phyloP scores from a whole-genome alignment of 2,888 invertebrate genomes.

The Tuta absoluta region DNA sequence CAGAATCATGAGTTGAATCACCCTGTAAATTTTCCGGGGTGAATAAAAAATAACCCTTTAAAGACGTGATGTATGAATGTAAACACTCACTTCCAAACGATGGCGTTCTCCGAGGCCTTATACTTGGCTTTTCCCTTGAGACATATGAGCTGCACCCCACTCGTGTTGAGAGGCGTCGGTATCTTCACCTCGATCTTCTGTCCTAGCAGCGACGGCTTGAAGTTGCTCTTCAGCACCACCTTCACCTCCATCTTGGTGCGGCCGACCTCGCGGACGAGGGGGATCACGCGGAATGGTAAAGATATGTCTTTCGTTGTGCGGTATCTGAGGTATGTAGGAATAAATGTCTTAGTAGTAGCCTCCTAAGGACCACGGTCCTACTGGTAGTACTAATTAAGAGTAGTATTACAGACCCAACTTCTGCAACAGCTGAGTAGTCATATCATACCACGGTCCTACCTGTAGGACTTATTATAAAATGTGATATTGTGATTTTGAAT shows the following conservation, averaged over 20 bases:
- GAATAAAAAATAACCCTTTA: too few relatives aligned
- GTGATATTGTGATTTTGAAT: too few relatives aligned
- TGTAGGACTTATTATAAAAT: too few relatives aligned
- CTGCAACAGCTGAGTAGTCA: too few relatives aligned
- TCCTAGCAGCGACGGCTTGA: constrained; percentile 97
- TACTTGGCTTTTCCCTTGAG: constrained; percentile 99
- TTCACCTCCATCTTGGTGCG: constrained; percentile 99
- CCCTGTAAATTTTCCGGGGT: too few relatives aligned
- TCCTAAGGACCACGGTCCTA: too few relatives aligned
- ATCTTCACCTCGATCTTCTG: constrained; percentile 99
- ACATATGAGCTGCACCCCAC: constrained; percentile 99
- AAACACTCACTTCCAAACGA: constrained; percentile 93
- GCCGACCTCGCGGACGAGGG: constrained; percentile 98
- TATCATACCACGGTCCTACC: too few relatives aligned
- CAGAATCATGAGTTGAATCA: too few relatives aligned
- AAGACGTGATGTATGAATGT: too few relatives aligned
- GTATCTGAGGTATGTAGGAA: constrained; percentile 84
- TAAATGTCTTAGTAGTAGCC: too few relatives aligned
- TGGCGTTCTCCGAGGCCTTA: constrained; percentile 99
- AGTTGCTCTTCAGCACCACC: constrained; percentile 99
- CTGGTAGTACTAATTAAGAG: too few relatives aligned
- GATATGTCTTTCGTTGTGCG: constrained; percentile 99
- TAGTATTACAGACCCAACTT: too few relatives aligned
- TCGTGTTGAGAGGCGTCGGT: constrained; percentile 98
- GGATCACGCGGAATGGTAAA: constrained; percentile 99